Percentiles rank a stretch among this genome's conserved stretches.
These are phyloP conservation scores for Agriotes lineatus DNA, from an alignment of 2,888 invertebrate genomes.

Conservation along the genomic window DNA sequence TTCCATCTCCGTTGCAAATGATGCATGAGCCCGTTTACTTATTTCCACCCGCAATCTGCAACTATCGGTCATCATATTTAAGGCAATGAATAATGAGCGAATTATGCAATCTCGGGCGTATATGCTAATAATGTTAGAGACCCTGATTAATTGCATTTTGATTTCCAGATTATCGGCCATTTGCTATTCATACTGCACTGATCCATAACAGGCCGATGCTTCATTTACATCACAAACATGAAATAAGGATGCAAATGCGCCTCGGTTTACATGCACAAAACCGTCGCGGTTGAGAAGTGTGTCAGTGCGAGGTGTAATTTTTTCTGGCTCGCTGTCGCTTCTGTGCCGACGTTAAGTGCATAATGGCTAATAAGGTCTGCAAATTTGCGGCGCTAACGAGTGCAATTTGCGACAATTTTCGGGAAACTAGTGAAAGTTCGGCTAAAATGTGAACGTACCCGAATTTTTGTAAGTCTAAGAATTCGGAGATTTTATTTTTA, in stretches of 20 bases:
- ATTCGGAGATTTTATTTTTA: no score
- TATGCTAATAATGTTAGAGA: conserved; percentile 60
- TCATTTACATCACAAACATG: conserved; percentile 34
- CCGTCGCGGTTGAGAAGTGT: background rate
- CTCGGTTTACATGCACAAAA: conserved; percentile 18
- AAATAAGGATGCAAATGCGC: conserved; percentile 16
- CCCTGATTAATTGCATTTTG: conserved; percentile 65
- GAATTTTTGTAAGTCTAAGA: no score
- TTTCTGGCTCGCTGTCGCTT: no score
- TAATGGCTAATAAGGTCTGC: no score
- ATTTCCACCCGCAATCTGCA: background rate
- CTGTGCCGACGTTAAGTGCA: no score
- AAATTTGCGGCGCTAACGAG: no score
- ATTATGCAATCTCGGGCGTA: conserved; percentile 60
- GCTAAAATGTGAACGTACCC: no score
- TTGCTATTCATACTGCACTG: conserved; percentile 35
- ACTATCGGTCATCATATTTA: conserved; percentile 56
- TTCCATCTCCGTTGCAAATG: no score
- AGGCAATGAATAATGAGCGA: conserved; percentile 59
- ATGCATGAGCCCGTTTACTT: background rate
- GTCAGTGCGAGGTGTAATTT: background rate
- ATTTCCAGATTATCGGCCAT: conserved; percentile 63
- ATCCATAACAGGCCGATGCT: background rate
- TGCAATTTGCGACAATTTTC: no score
- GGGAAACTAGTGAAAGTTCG: no score